Conservation (phyloP, 2,113 vertebrate species). For the Marmota flaviventris region DNA sequence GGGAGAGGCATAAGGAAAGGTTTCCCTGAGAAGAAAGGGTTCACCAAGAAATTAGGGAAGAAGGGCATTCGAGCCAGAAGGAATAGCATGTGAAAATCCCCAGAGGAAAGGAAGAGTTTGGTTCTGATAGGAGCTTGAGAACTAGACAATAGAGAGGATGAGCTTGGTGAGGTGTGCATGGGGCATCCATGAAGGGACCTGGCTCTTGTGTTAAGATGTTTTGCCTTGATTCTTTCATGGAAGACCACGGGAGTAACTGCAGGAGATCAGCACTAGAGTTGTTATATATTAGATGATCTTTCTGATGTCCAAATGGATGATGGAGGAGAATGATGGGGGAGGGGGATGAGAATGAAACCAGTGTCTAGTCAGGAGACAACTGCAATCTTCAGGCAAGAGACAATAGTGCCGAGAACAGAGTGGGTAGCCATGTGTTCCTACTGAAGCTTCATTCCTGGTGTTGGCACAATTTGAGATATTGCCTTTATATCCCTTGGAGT, state of each 20-base stretch:
- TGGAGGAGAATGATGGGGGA: background rate
- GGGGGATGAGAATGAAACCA: background rate
- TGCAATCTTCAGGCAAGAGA: slow-evolving; percentile 4
- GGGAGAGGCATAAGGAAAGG: background rate
- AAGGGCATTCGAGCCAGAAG: slow-evolving; percentile 3
- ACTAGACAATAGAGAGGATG: background rate
- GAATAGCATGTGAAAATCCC: background rate
- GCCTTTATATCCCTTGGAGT: background rate
- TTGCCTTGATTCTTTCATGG: background rate
- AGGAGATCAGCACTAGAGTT: background rate
- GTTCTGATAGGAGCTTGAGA: background rate
- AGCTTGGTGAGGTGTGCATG: background rate
- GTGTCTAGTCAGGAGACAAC: background rate
- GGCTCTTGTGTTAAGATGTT: background rate
- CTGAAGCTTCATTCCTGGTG: background rate
- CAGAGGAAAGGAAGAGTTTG: background rate
- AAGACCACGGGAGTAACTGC: background rate
- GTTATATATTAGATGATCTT: background rate
- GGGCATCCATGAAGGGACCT: background rate
- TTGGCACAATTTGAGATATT: background rate
- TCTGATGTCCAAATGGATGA: slow-evolving; percentile 13
- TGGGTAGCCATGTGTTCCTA: background rate
- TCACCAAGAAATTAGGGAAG: background rate
- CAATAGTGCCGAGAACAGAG: background rate
- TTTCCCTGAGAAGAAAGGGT: background rate